Evolutionary conservation across 2,888 invertebrate genomes (phyloP).

Genomic region (Strigamia maritima): DNA sequence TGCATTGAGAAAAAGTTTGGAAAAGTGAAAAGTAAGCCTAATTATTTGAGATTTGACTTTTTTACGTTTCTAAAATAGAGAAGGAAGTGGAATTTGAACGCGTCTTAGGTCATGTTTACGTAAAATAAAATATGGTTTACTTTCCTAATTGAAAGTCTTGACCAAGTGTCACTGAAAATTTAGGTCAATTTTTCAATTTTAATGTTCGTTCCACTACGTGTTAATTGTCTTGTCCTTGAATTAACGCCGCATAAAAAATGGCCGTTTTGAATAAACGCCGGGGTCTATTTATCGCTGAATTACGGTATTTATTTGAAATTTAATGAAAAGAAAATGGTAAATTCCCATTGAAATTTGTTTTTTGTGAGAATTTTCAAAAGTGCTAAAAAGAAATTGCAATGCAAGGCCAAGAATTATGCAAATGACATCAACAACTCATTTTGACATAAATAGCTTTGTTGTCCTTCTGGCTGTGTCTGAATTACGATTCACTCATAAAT

Average conservation of each 20-base stretch:
- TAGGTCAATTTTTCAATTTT: no score
- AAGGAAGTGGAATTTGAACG: neutral
- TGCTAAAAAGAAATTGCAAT: constrained; percentile 34
- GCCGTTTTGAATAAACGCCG: neutral
- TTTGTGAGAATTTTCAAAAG: constrained; percentile 4
- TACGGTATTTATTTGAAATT: neutral
- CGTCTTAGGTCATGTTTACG: no score
- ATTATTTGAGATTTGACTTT: neutral
- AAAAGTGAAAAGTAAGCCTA: neutral
- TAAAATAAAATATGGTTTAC: no score
- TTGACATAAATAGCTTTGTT: constrained; percentile 41
- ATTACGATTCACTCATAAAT: constrained; percentile 39
- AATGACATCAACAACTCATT: constrained; percentile 40
- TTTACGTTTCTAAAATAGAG: neutral
- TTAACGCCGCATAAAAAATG: no score
- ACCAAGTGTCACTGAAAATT: no score
- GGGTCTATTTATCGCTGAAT: neutral
- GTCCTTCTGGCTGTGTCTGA: constrained; percentile 40
- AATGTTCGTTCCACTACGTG: no score
- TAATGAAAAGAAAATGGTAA: neutral
- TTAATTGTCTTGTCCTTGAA: no score
- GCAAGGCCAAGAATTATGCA: constrained; percentile 40
- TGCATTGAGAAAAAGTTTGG: neutral
- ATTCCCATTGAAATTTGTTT: neutral
- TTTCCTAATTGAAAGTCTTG: no score